Conservation (phyloP, 2,888 invertebrate species). For the Cactoblastis cactorum region DNA sequence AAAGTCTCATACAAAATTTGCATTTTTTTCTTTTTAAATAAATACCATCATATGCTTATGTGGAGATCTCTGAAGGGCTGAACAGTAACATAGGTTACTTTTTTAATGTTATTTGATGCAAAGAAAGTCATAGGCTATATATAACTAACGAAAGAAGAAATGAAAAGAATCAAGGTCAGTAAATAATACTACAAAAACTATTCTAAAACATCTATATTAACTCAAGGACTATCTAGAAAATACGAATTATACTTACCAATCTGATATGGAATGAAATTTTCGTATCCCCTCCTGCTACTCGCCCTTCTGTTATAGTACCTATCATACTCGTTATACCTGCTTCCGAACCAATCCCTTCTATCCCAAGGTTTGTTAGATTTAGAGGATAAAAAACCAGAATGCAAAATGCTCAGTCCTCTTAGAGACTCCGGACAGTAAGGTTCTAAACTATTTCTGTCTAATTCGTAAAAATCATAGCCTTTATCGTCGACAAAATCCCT, state of each 20-base stretch:
- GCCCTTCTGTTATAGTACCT: conserved; percentile 30
- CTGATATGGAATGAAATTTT: conserved; percentile 77
- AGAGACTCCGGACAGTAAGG: conserved; percentile 76
- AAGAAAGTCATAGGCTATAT: no score
- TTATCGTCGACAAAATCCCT: conserved; percentile 82
- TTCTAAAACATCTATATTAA: not conserved
- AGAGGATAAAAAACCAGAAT: conserved; percentile 67
- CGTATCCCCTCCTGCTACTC: conserved; percentile 39
- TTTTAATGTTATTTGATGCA: no score
- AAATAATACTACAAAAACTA: not conserved
- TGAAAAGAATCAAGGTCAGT: not conserved
- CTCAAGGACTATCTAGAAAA: conserved; percentile 4
- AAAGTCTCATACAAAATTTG: no score
- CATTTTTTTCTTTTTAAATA: no score
- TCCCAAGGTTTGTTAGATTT: conserved; percentile 40
- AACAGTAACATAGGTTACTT: no score
- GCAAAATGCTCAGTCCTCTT: conserved; percentile 58
- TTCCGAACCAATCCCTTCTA: conserved; percentile 43
- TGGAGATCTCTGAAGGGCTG: no score
- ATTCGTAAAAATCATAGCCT: conserved; percentile 89
- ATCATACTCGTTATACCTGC: conserved; percentile 31
- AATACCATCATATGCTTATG: no score
- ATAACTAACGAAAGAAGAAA: not conserved
- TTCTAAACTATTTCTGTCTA: conserved; percentile 84
- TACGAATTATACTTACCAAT: conserved; percentile 57